Base-by-base conservation (phyloP, 92 coral and sea anemone species). In the Zoanthus sansibaricus region DNA sequence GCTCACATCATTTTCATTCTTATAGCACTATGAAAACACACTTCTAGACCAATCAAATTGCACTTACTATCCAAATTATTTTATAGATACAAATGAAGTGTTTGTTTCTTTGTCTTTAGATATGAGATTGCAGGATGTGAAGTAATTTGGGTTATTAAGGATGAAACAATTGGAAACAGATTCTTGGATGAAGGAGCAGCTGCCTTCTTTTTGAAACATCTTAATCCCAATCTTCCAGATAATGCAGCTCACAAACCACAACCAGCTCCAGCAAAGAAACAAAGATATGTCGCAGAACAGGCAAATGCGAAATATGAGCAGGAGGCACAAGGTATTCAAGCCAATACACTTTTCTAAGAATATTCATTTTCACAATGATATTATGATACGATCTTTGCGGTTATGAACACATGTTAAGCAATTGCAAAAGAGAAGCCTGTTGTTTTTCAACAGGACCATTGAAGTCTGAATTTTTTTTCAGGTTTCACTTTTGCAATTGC, bases 151-250 rank as follows among this genome's bases (percentile, higher is more conserved):
- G 98, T 90, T 54, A 91, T 97, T 37, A 97, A 95, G 75, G 97
- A 97, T 93, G 97, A 92, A 71, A 89, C 93, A 18, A 95, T 97
- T 64, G 99, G 99, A 7, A 97, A 92, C 76, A 86, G 93, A 58
- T 97, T 93, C 91, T 90, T 97, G 84, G 99, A 97, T 86, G 90
- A 95, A 83, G 99, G 99, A 51, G 98, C 99, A 49, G 99, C 99
- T 37, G 87, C 89, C 20, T 97, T 97, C 89, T 92, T 95, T 59
- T 90, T 95, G 7, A 94, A 96, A 14, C 90, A 92, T 76, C 95
- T 95, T 33, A 91, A 86, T 73, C 32, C 88, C 5, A 72, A 79
- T 25, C 45, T 44, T 11, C 67, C 75, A 51, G 73, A 66, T 13
- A 82, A 75, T 37, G 87, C 56, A 32, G 44, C 89, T 17, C 47